Evolutionary conservation across 2,888 invertebrate species (phyloP), one percentile per base, ranked within the genome.

Genomic region (Drosophila nigricruria): DNA sequence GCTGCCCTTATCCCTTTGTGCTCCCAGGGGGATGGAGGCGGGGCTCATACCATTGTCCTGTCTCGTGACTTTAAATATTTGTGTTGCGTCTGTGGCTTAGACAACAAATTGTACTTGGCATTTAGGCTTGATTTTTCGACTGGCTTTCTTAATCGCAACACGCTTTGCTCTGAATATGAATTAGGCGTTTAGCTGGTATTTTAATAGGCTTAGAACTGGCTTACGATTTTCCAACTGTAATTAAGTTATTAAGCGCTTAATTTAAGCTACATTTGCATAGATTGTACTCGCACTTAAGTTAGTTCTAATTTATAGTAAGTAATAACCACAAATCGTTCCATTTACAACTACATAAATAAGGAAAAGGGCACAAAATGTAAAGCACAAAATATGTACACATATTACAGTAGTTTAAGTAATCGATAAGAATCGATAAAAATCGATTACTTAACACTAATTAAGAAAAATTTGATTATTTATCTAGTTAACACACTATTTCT

Each of bases 311-410:
- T 67, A 59, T 42, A 12, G 16, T 56, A 47, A 49, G 16, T 36
- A 34, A 47, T 20, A 5, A 34, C 3, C 49, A 10, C 40, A 70
- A 89, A 87, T 81, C 89, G 89, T 89, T 84, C 73, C 84, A 84
- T 81, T 83, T 76, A 68, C 57, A 50, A 18, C 10, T 18, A 25
- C 5, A 16, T 1, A 32, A 14, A 12, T 18, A 63, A 3, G 9
- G n/a, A 8, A 53, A 18, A 3, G 1, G 16, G 12, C 12, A 12
- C 30, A 45, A 52, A 65, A 50, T 20, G n/a, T 58, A 1, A 57
- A 32, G 27, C 27, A 27, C n/a, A n/a, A n/a, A n/a, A 30, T 3
- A 18, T 12, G 1, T 12, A 14, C 1, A 3, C 0, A 16, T 16
- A n/a, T 2, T 4, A 25, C 1, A 16, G 43, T 4, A 8, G 8